These are phyloP conservation scores for Tachysurus vachellii DNA, from an alignment of 2,113 vertebrate genomes.

Conservation along the genomic window DNA sequence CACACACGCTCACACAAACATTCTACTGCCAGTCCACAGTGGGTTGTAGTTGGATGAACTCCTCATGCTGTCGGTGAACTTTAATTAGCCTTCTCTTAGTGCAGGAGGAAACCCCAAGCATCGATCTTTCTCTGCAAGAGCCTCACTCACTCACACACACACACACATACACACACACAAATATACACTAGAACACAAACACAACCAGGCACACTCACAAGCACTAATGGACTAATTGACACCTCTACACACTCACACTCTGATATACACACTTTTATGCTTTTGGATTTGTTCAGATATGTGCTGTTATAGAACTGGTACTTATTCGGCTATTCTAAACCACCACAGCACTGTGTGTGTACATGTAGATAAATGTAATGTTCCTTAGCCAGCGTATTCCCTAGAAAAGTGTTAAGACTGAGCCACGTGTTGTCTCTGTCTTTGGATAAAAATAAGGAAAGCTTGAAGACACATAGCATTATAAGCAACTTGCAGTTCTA, in stretches of 20 bases:
- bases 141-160: constrained; percentile 17
- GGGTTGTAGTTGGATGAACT: constrained; percentile 26
- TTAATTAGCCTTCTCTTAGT: constrained; percentile 60
- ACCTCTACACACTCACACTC: constrained; percentile 32
- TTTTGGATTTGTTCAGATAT: background rate
- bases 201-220: background rate
- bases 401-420: background rate
- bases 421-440: background rate
- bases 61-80: constrained; percentile 51
- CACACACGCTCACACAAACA: background rate
- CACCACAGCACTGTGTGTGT: background rate
- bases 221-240: constrained; percentile 31
- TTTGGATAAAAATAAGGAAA: background rate
- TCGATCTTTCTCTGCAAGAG: constrained; percentile 49
- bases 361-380: background rate
- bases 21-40: constrained; percentile 13
- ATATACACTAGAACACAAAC: background rate
- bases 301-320: background rate
- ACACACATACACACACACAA: constrained; percentile 15
- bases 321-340: background rate
- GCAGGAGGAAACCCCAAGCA: constrained; percentile 31
- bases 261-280: background rate
- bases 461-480: background rate
- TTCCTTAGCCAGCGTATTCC: background rate
- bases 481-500: background rate